Evolutionary conservation across 2,797 vertebrate species (phyloP).

Genomic region (Cottoperca gobio): DNA sequence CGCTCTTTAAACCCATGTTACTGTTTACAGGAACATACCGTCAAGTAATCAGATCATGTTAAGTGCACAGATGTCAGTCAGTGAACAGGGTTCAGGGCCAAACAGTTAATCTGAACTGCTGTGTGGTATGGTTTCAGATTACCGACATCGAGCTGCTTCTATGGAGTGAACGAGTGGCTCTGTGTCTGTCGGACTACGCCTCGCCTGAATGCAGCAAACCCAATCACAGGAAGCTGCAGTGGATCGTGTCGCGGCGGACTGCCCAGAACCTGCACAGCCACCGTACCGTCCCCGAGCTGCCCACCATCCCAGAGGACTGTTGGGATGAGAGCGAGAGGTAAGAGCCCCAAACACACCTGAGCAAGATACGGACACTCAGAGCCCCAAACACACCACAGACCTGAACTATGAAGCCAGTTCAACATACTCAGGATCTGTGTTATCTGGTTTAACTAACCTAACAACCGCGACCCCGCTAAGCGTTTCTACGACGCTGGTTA

Average conservation of each 20-base stretch:
- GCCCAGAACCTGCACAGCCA: conserved; percentile 95
- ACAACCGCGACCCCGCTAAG: no score
- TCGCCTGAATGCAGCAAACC: conserved; percentile 97
- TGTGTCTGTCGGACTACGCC: conserved; percentile 93
- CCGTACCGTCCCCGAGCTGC: conserved; percentile 92
- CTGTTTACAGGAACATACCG: not conserved
- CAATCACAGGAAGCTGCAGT: conserved; percentile 94
- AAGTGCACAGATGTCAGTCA: not conserved
- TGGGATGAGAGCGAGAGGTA: conserved; percentile 93
- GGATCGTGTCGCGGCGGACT: conserved; percentile 95
- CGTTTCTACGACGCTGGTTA: no score
- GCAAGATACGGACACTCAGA: fast-evolving
- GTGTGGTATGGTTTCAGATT: conserved; percentile 83
- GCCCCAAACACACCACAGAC: no score
- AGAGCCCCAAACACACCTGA: conserved; percentile 1
- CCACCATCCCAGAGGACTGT: conserved; percentile 93
- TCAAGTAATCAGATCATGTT: conserved; percentile 14
- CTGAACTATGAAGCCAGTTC: no score
- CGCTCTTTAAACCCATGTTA: not conserved
- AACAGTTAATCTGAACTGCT: not conserved
- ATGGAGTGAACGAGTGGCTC: conserved; percentile 93
- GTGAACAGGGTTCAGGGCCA: not conserved
- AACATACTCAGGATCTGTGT: no score
- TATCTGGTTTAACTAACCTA: no score
- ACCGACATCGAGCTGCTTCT: conserved; percentile 88